Evolutionary conservation across 2,888 invertebrate genomes (phyloP), one percentile per base, ranked within the genome.

Genomic region (Rhyacophila evoluta): DNA sequence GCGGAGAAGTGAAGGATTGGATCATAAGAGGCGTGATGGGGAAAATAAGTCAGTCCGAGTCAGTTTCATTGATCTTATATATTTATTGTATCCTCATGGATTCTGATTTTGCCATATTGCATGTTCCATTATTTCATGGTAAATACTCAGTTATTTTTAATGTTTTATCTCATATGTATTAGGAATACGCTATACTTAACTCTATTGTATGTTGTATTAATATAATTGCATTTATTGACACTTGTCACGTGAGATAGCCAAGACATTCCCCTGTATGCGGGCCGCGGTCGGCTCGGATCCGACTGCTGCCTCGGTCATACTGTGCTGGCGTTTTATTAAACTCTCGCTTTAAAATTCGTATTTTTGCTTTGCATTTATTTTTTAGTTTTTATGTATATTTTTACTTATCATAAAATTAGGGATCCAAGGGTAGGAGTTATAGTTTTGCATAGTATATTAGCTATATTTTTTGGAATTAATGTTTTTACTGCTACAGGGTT

Each of bases 91-190:
- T 77, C 72, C 72, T 73, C 67, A 67, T 73, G 36, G 78, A 73
- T 75, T 75, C 75, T 75, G 69, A 69, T 78, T 89, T 88, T 89
- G 89, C 89, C 90, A 90, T 90, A 90, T 89, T 88, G 89, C 89
- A 89, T 89, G 89, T 89, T 90, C 89, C 90, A 89, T 89, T 88
- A 84, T 83, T 84, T 88, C 86, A 86, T 87, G 87, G 87, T 89
- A 90, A 55, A 90, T 90, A 90, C 89, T 90, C 89, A 89, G 55
- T 76, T 79, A 79, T 72, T 78, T 72, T 74, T 78, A 78, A 67
- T 78, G 69, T 75, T 73, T 78, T 80, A 78, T 80, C 78, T 80
- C 80, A 75, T 78, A 78, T 75, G 72, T 75, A 74, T 72, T 75
- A 72, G 77, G 72, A 71, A 38, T 78, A 80, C 72, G 75, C 73